Conservation (phyloP, 1,140 invertebrate species). For the Amphibalanus amphitrite region DNA sequence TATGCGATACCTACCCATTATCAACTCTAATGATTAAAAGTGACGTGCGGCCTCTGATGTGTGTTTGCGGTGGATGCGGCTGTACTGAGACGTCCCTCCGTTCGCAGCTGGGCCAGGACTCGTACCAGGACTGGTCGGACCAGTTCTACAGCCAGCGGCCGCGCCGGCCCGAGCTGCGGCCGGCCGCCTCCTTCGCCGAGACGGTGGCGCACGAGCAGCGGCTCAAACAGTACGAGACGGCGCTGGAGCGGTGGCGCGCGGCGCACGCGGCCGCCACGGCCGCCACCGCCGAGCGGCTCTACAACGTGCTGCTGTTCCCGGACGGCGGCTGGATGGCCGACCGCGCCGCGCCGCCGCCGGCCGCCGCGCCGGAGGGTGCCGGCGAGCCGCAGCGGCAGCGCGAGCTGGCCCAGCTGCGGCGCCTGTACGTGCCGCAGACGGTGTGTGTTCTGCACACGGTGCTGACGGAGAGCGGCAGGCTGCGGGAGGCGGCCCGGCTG, state of each 20-base stretch:
- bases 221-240: constrained; percentile 51
- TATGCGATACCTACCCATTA: too few relatives aligned
- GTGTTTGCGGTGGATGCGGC: too few relatives aligned
- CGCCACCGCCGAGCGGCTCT: constrained; percentile 42
- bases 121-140: constrained; percentile 53
- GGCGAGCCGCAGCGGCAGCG: constrained; percentile 29
- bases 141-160: constrained; percentile 64
- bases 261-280: constrained; percentile 39
- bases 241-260: constrained; percentile 57
- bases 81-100: background rate
- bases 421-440: constrained; percentile 61
- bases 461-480: constrained; percentile 51
- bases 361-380: constrained; percentile 18
- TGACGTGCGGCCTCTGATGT: too few relatives aligned
- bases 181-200: constrained; percentile 58
- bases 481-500: constrained; percentile 56
- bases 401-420: constrained; percentile 55
- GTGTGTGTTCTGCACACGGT: constrained; percentile 57
- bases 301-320: constrained; percentile 74
- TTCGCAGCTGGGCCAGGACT: constrained; percentile 18
- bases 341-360: constrained; percentile 28
- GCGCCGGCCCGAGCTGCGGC: constrained; percentile 18
- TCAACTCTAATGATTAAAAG: too few relatives aligned
- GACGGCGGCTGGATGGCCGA: constrained; percentile 79
- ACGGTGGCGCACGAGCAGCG: constrained; percentile 71